Conservation (phyloP, 2,113 vertebrate genomes). For the Heloderma charlesbogerti region DNA sequence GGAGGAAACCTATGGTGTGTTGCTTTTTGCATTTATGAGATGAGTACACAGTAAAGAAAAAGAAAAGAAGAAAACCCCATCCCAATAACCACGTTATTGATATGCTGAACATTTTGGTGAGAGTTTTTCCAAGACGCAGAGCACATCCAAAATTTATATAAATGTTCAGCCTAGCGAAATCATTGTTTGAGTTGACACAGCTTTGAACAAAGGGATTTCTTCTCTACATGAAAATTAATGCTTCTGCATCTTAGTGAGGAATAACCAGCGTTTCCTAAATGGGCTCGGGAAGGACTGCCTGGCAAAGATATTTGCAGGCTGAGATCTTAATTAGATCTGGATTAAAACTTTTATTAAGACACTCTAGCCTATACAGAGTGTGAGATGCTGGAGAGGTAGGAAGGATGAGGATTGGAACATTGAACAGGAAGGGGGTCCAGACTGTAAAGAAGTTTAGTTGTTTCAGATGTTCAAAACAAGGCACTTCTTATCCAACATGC, state of each 20-base stretch:
- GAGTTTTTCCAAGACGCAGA: slow-evolving; percentile 72
- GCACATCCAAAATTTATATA: slow-evolving; percentile 75
- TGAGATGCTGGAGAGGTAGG: neutral
- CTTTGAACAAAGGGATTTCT: slow-evolving; percentile 71
- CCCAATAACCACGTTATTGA: slow-evolving; percentile 59
- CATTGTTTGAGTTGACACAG: slow-evolving; percentile 64
- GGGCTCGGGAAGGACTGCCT: slow-evolving; percentile 52
- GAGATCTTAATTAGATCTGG: slow-evolving; percentile 66
- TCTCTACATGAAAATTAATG: slow-evolving; percentile 63
- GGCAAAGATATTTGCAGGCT: slow-evolving; percentile 60
- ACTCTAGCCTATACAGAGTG: neutral
- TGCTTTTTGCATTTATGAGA: slow-evolving; percentile 68
- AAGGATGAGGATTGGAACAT: neutral
- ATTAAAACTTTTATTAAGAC: slow-evolving; percentile 30
- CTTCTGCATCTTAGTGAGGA: slow-evolving; percentile 48
- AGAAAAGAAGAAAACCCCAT: slow-evolving; percentile 15
- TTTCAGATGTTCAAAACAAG: neutral
- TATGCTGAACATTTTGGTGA: slow-evolving; percentile 48
- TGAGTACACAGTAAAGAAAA: slow-evolving; percentile 32
- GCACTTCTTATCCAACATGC: neutral
- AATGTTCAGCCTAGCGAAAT: slow-evolving; percentile 72
- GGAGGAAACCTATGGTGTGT: slow-evolving; percentile 57
- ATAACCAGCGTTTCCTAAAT: slow-evolving; percentile 48
- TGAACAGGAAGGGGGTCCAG: neutral
- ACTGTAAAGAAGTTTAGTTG: neutral